phyloP scores from a whole-genome alignment of 1,140 invertebrate species.

The Magallana gigas region DNA sequence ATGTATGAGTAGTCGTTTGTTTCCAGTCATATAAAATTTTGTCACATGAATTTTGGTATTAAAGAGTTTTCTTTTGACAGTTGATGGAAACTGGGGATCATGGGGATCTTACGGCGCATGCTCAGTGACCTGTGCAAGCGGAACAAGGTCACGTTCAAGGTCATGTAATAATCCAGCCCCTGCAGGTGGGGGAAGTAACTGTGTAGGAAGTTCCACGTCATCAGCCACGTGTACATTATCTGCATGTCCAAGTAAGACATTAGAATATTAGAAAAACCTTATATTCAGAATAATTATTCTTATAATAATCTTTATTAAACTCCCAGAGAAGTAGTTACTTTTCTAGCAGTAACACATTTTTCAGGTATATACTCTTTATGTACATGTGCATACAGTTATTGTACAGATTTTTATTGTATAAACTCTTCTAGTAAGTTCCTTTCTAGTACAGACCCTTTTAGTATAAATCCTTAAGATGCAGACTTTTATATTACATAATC shows the following conservation, averaged over 20 bases:
- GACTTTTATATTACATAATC: too few relatives aligned
- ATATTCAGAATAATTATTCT: not conserved
- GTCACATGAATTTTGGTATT: too few relatives aligned
- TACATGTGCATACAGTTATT: too few relatives aligned
- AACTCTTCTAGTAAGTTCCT: too few relatives aligned
- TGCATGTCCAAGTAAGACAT: constrained; percentile 47
- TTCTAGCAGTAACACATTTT: too few relatives aligned
- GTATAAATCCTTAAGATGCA: too few relatives aligned
- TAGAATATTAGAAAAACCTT: not conserved
- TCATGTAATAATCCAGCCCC: constrained; percentile 64
- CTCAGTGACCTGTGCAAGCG: constrained; percentile 67
- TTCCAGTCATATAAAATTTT: too few relatives aligned
- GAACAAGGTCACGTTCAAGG: constrained; percentile 58
- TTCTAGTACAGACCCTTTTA: too few relatives aligned
- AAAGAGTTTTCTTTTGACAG: constrained; percentile 44
- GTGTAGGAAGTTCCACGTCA: constrained; percentile 3
- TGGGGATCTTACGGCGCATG: constrained; percentile 67
- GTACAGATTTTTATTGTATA: too few relatives aligned
- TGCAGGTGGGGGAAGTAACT: constrained; percentile 58
- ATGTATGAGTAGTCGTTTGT: too few relatives aligned
- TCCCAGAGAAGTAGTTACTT: not conserved
- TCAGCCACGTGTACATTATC: constrained; percentile 27
- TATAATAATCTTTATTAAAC: not conserved
- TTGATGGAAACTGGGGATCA: constrained; percentile 70
- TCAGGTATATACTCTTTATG: too few relatives aligned